These are phyloP conservation scores for Irena cyanogastra DNA, from an alignment of 2,113 vertebrate species.

Conservation along the genomic window DNA sequence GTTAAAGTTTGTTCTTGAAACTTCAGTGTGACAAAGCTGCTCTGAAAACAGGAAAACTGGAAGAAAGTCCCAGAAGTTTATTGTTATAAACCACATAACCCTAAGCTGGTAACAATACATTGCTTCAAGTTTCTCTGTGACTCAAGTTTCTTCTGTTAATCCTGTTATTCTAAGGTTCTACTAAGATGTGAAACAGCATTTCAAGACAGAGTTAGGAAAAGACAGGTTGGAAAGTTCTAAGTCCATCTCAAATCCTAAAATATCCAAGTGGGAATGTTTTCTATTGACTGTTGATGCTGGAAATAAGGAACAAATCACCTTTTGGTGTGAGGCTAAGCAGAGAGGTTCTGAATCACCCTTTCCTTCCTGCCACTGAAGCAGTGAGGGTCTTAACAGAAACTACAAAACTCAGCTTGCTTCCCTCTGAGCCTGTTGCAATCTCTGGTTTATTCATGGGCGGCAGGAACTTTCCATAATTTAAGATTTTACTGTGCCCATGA, in stretches of 20 bases:
- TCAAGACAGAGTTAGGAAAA: not conserved
- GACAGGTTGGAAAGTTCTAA: not conserved
- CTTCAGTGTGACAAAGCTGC: not conserved
- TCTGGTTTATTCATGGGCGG: not conserved
- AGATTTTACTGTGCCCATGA: not conserved
- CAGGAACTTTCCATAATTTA: not conserved
- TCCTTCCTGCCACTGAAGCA: not conserved
- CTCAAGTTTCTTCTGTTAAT: not conserved
- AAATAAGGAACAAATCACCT: not conserved
- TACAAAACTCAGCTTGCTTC: not conserved
- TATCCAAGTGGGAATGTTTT: not conserved
- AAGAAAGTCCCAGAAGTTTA: not conserved
- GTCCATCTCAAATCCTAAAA: not conserved
- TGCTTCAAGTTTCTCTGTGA: not conserved
- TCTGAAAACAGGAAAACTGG: not conserved
- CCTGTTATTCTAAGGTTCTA: not conserved
- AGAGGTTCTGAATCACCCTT: not conserved
- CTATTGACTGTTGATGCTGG: not conserved
- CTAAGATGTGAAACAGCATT: not conserved
- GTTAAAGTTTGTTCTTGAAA: not conserved
- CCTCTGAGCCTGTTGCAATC: not conserved
- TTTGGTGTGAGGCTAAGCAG: not conserved
- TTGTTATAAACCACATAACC: not conserved
- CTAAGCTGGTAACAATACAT: not conserved
- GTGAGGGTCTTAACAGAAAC: not conserved